Percentiles rank a stretch among this genome's conserved stretches.
Evolutionary conservation across 2,113 vertebrate species (phyloP).

Genomic region (Hemiscyllium ocellatum): DNA sequence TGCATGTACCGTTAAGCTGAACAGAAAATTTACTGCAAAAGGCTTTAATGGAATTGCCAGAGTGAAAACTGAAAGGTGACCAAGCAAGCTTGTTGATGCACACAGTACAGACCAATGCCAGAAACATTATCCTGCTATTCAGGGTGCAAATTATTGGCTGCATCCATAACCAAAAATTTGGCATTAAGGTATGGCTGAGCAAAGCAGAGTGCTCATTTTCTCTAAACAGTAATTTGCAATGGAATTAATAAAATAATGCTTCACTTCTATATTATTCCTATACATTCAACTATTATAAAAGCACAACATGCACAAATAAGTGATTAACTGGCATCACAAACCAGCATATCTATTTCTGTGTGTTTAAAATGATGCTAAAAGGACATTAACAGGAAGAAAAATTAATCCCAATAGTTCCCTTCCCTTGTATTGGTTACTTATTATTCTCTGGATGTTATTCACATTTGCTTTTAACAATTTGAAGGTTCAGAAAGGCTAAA

Average conservation of each 20-base stretch:
- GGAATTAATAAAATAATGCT: neutral
- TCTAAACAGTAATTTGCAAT: neutral
- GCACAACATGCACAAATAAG: neutral
- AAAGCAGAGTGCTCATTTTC: neutral
- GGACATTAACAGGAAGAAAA: neutral
- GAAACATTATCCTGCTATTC: neutral
- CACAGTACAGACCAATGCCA: neutral
- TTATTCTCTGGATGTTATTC: neutral
- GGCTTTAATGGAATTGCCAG: neutral
- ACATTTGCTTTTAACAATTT: neutral
- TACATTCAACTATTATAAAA: neutral
- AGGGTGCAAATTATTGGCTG: neutral
- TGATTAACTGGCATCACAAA: neutral
- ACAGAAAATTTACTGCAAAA: neutral
- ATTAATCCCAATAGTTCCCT: neutral
- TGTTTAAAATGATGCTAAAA: too few relatives aligned
- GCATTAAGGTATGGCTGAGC: neutral
- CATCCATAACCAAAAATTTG: neutral
- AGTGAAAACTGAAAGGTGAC: neutral
- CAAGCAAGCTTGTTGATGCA: neutral
- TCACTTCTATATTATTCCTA: neutral
- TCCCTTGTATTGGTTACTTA: neutral
- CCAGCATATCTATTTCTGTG: neutral
- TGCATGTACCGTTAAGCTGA: neutral
- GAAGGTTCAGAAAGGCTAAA: neutral